Percentiles rank a stretch among this genome's conserved stretches.
These are phyloP conservation scores for Nesogale talazaci DNA, from an alignment of 2,113 vertebrate genomes.

Conservation along the genomic window DNA sequence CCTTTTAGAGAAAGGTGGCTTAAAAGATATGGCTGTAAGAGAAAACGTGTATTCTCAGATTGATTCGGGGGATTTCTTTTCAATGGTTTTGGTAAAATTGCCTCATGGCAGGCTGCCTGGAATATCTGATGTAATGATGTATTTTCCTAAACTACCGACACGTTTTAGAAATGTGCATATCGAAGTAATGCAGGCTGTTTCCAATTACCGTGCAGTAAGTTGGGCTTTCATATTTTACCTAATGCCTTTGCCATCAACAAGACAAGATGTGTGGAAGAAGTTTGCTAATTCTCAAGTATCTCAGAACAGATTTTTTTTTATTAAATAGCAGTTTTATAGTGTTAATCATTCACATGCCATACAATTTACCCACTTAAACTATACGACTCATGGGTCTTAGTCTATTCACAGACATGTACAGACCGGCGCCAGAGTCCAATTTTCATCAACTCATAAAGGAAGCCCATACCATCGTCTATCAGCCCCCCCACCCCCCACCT, in stretches of 20 bases:
- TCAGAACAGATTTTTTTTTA: conserved; percentile 36
- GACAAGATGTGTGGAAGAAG: conserved; percentile 55
- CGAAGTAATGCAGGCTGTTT: conserved; percentile 58
- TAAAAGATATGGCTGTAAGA: background rate
- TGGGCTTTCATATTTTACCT: conserved; percentile 31
- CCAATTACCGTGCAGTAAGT: conserved; percentile 60
- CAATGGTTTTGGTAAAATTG: conserved; percentile 23
- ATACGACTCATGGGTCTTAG: conserved; percentile 10
- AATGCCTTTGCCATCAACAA: conserved; percentile 48
- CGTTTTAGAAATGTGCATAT: conserved; percentile 66
- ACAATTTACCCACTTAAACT: conserved; percentile 10
- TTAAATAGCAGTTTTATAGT: conserved; percentile 14
- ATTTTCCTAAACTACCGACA: conserved; percentile 66
- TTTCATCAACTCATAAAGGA: conserved; percentile 27
- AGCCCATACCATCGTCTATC: background rate
- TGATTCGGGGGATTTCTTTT: conserved; percentile 56
- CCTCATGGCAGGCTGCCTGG: conserved; percentile 68
- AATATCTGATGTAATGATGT: conserved; percentile 72
- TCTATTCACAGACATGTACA: background rate
- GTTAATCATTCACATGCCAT: conserved; percentile 2
- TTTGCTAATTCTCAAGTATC: conserved; percentile 42
- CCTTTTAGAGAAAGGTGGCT: background rate
- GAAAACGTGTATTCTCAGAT: conserved; percentile 7
- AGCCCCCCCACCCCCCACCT: background rate
- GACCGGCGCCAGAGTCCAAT: background rate